Base-by-base conservation (phyloP, 2,888 invertebrate genomes). In the Zygaena filipendulae region DNA sequence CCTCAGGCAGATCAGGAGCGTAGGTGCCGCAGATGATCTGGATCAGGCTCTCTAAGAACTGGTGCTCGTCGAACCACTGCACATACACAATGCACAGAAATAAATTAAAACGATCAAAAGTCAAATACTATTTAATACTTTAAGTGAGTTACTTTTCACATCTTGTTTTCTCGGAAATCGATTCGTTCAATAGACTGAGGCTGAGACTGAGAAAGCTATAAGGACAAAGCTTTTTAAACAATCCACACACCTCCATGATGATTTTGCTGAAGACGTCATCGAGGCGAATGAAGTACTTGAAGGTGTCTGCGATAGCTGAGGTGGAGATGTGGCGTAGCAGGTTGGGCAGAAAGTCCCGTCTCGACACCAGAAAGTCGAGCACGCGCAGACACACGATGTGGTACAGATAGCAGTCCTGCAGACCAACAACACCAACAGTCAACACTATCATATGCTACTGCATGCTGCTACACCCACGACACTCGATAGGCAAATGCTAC, bases 301-400 rank as follows among this genome's bases (percentile, higher is more conserved):
- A 86, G 50, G 95, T 85, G 84, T 97, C 96, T 83, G 95, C 94
- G 54, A 97, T 91, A 49, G 96, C 95, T 12, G 96, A 96, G 25
- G 95, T 96, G 53, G 92, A 90, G 58, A 97, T 85, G 81, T 97
- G 96, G 52, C 88, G 87, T 59, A 96, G 82, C 60, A 97, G 83
- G 63, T 90, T 86, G 43, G 91, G 87, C 61, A 97, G 85, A 82
- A 95, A 95, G 72, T 90, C 90, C 47, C 90, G 87, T 61, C 90
- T 88, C 37, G 87, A 85, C 74, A 93, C 92, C 61, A 97, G 85
- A 83, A 93, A 95, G 70, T 95, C 93, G 79, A 96, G 83, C 60
- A 95, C 91, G 81, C 95, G 89, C 60, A 93, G 87, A 80, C 92
- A 92, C 70, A 91, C 91, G 68, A 92, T 88, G 84, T 94, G 92